phyloP scores from a whole-genome alignment of 2,888 invertebrate species.

The Sphaerophoria taeniata region DNA sequence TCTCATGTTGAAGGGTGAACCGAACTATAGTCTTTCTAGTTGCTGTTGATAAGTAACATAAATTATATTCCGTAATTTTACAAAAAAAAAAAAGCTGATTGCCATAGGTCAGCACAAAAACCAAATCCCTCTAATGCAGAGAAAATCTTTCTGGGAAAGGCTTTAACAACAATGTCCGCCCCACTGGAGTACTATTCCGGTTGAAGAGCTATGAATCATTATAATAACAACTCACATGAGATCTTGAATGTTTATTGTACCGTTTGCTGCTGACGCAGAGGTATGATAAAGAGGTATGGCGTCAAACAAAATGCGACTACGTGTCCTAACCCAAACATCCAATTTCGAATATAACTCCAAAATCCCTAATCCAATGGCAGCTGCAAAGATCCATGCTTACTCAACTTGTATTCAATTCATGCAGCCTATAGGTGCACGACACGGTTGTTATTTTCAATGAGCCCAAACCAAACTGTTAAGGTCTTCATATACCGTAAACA shows the following conservation, averaged over 20 bases:
- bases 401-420: not conserved
- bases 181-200: no score
- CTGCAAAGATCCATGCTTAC: not conserved
- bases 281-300: no score
- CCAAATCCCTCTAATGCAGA: no score
- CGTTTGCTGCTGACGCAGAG: slow-evolving; percentile 50
- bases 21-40: no score
- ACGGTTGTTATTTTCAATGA: slow-evolving; percentile 51
- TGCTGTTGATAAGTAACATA: no score
- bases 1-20: no score
- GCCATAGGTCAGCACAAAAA: not conserved
- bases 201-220: slow-evolving; percentile 66
- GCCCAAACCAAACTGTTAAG: slow-evolving; percentile 21
- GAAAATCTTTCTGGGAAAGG: no score
- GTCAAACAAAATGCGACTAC: no score
- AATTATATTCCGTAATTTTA: no score
- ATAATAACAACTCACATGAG: slow-evolving; percentile 62
- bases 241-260: slow-evolving; percentile 44
- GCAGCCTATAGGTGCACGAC: no score
- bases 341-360: not conserved
- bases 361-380: slow-evolving; percentile 9
- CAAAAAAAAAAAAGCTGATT: not conserved
- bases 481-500: slow-evolving; percentile 35
- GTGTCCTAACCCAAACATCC: not conserved
- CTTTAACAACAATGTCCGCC: no score